Evolutionary conservation across 2,888 invertebrate species (phyloP).

Genomic region (Scaptomyza parva): DNA sequence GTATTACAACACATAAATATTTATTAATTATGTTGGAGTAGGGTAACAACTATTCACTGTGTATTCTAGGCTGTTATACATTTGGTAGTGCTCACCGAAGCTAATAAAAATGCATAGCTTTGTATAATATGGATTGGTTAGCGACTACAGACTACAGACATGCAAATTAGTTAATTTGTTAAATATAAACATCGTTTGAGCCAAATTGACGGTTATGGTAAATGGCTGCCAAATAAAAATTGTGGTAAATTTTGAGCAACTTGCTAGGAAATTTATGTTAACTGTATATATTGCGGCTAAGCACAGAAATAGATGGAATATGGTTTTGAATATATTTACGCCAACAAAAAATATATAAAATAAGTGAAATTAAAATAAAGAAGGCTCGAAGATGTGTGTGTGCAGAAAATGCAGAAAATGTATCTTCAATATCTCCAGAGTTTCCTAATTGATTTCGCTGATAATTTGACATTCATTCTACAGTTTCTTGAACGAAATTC

Average conservation of each 20-base stretch:
- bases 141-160: slow-evolving; percentile 5
- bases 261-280: slow-evolving; percentile 5
- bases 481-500: no score
- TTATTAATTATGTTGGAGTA: not conserved
- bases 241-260: not conserved
- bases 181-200: slow-evolving; percentile 12
- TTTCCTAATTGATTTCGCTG: no score
- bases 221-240: slow-evolving; percentile 7
- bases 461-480: no score
- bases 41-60: not conserved
- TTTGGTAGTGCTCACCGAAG: slow-evolving; percentile 12
- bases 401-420: no score
- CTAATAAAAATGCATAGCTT: slow-evolving; percentile 18
- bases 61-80: slow-evolving; percentile 1
- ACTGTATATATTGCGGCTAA: slow-evolving; percentile 3
- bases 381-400: no score
- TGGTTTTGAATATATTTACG: not conserved
- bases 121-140: not conserved
- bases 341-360: not conserved
- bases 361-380: not conserved
- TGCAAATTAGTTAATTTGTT: slow-evolving; percentile 24
- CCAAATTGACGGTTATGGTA: slow-evolving; percentile 16
- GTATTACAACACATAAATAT: no score
- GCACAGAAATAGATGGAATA: not conserved
- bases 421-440: no score